These are phyloP conservation scores for Promerops cafer DNA, from an alignment of 2,113 vertebrate species.

Conservation along the genomic window DNA sequence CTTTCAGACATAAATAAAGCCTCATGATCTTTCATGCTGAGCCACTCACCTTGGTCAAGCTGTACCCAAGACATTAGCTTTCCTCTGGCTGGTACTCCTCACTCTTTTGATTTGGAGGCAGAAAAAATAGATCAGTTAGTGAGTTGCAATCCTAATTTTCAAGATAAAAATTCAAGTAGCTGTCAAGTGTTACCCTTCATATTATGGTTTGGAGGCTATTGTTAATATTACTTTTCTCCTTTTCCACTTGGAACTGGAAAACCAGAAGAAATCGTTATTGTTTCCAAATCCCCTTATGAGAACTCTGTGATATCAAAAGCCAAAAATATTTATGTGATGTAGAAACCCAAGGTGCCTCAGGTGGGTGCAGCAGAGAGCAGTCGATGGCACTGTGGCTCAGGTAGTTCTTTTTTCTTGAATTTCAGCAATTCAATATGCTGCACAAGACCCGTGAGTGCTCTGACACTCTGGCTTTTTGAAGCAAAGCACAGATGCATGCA, in stretches of 20 bases:
- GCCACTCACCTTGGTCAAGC: neutral
- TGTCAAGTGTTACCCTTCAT: neutral
- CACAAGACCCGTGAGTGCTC: neutral
- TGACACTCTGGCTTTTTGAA: neutral
- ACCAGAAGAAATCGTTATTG: conserved; percentile 54
- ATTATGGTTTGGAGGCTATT: neutral
- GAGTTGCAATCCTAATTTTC: neutral
- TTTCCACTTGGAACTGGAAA: conserved; percentile 45
- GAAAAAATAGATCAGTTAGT: neutral
- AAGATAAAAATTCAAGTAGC: neutral
- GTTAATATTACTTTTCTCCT: neutral
- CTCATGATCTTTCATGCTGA: neutral
- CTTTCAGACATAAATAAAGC: neutral
- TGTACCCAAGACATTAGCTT: neutral
- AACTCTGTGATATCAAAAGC: conserved; percentile 64
- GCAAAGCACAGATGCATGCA: neutral
- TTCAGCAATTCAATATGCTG: neutral
- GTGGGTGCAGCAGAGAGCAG: conserved; percentile 55
- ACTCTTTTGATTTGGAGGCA: neutral
- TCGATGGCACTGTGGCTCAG: conserved; percentile 58
- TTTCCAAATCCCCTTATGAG: conserved; percentile 47
- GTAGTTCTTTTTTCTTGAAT: neutral
- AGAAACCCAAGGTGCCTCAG: conserved; percentile 54
- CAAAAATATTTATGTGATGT: neutral
- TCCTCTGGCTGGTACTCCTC: neutral